Conservation (phyloP, 2,888 invertebrate species). For the Epistrophella euchroma region DNA sequence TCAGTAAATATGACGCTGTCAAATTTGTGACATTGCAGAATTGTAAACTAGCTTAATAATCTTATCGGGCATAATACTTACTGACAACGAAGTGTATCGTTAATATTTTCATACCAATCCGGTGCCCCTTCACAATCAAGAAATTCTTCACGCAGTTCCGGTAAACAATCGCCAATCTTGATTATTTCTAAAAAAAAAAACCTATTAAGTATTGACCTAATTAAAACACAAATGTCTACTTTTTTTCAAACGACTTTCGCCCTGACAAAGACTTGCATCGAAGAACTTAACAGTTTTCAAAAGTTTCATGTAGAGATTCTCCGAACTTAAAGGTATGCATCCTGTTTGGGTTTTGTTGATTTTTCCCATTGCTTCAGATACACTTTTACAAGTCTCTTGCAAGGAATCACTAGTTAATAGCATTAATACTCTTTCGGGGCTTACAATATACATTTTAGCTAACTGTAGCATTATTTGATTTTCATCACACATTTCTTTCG, state of each 20-base stretch:
- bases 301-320: slow-evolving; percentile 84
- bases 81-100: slow-evolving; percentile 83
- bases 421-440: slow-evolving; percentile 85
- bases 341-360: slow-evolving; percentile 82
- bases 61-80: slow-evolving; percentile 72
- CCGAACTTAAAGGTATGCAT: slow-evolving; percentile 82
- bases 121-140: slow-evolving; percentile 85
- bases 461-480: slow-evolving; percentile 84
- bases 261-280: slow-evolving; percentile 82
- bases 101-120: slow-evolving; percentile 85
- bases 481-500: slow-evolving; percentile 80
- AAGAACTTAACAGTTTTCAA: slow-evolving; percentile 83
- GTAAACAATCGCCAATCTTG: slow-evolving; percentile 82
- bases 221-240: not conserved
- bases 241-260: slow-evolving; percentile 26
- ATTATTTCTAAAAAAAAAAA: slow-evolving; percentile 79
- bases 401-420: slow-evolving; percentile 83
- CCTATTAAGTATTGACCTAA: not conserved
- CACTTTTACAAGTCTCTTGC: slow-evolving; percentile 78
- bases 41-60: not conserved
- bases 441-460: slow-evolving; percentile 85
- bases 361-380: slow-evolving; percentile 80
- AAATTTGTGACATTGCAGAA: not conserved
- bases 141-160: slow-evolving; percentile 84
- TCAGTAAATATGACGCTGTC: not conserved